Percentiles rank a stretch among this genome's conserved stretches.
These are phyloP conservation scores for Macaria notata DNA, from an alignment of 2,888 invertebrate species.

Conservation along the genomic window DNA sequence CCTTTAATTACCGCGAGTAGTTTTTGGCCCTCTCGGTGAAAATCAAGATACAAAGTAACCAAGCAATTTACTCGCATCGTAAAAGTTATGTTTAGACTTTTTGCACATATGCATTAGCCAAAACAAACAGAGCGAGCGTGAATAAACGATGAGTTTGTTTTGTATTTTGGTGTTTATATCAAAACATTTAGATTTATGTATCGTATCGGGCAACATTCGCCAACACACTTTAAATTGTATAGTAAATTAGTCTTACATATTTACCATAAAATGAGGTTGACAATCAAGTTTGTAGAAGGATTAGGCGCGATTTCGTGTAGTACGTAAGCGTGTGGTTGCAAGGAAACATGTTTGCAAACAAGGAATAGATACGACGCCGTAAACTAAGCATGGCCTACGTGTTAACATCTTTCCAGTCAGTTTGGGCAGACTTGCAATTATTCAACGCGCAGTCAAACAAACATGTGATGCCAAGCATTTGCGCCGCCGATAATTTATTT, in stretches of 20 bases:
- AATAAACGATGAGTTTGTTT: constrained; percentile 13
- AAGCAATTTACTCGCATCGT: constrained; percentile 13
- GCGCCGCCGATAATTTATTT: constrained; percentile 23
- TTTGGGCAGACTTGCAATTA: constrained; percentile 15
- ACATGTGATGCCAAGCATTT: constrained; percentile 24
- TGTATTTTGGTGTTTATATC: constrained; percentile 14
- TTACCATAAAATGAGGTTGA: no score
- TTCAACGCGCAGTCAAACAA: constrained; percentile 22
- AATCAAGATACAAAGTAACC: no score
- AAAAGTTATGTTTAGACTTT: constrained; percentile 16
- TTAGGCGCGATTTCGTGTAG: no score
- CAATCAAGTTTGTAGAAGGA: no score
- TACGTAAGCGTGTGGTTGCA: no score
- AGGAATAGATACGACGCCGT: constrained; percentile 10
- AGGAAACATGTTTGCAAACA: constrained; percentile 3
- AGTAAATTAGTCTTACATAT: no score
- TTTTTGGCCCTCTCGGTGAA: no score
- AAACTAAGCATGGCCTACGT: constrained; percentile 3
- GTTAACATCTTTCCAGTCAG: constrained; percentile 1
- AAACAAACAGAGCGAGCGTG: constrained; percentile 15
- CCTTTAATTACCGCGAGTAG: no score
- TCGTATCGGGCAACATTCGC: constrained; percentile 2
- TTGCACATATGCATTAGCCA: constrained; percentile 19
- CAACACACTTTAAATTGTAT: not conserved
- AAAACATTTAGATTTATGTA: constrained; percentile 17